A percentile compares a stretch with the other conserved stretches of the same genome.
phyloP scores from a whole-genome alignment of 2,888 invertebrate genomes.

The Venustoraphidia nigricollis region DNA sequence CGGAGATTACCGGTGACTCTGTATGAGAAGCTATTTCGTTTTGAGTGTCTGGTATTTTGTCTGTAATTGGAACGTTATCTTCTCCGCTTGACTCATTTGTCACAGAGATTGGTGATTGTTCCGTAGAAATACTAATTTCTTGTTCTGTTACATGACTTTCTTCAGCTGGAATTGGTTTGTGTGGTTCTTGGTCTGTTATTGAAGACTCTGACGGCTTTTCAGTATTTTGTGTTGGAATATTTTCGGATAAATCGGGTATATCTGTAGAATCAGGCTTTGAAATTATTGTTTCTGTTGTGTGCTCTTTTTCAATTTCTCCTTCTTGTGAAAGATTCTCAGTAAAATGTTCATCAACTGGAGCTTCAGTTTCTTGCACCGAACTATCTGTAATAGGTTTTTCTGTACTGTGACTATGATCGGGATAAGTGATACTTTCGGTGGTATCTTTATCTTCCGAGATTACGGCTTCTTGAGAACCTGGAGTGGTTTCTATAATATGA shows the following conservation, averaged over 20 bases:
- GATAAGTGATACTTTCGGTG: not conserved
- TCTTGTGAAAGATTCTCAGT: not conserved
- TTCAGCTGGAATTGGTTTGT: conserved; percentile 7
- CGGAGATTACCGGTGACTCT: not conserved
- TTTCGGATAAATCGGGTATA: not conserved
- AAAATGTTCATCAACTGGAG: not conserved
- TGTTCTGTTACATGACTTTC: conserved; percentile 7
- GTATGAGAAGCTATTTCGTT: conserved; percentile 3
- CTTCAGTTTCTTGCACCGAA: conserved; percentile 1
- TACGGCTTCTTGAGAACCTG: conserved; percentile 5
- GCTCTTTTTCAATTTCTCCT: conserved; percentile 3
- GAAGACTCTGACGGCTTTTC: not conserved
- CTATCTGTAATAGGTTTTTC: conserved; percentile 4
- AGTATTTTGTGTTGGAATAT: not conserved
- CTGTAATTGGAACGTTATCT: conserved; percentile 1
- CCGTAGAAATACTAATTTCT: conserved; percentile 2
- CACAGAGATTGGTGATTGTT: too few species aligned
- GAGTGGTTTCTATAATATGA: conserved; percentile 5
- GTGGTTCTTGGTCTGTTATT: too few species aligned
- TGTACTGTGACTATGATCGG: not conserved
- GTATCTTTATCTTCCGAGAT: not conserved
- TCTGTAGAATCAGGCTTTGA: not conserved
- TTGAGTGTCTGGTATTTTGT: conserved; percentile 5
- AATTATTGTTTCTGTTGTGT: not conserved
- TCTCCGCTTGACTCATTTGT: not conserved